These are phyloP conservation scores for Alosa sapidissima DNA, from an alignment of 2,797 vertebrate genomes.

Conservation along the genomic window DNA sequence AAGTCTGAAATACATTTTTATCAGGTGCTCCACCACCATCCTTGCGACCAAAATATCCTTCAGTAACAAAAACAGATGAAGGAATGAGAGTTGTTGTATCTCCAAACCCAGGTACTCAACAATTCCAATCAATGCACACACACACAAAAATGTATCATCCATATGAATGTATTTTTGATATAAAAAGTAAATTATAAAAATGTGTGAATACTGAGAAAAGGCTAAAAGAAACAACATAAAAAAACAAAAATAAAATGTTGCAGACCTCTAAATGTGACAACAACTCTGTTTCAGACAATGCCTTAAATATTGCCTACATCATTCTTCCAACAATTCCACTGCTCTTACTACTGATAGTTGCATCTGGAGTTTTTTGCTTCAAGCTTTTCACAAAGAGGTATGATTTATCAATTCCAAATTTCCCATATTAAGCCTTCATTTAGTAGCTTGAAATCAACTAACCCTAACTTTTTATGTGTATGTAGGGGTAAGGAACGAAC, in stretches of 20 bases:
- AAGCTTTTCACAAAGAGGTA: conserved; percentile 81
- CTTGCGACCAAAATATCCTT: conserved; percentile 63
- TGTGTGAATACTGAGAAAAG: no score
- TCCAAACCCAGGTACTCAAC: conserved; percentile 45
- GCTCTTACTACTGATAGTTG: conserved; percentile 78
- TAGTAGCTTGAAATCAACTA: background rate
- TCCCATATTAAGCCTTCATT: background rate
- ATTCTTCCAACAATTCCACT: conserved; percentile 83
- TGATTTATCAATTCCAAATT: background rate
- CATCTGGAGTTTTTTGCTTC: conserved; percentile 78
- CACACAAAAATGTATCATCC: background rate
- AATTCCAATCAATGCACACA: no score
- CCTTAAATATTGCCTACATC: conserved; percentile 79
- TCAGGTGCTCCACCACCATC: conserved; percentile 64
- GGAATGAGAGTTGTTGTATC: conserved; percentile 43
- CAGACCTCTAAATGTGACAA: conserved; percentile 37
- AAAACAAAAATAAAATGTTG: background rate
- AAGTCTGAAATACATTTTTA: conserved; percentile 37
- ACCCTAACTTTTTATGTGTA: background rate
- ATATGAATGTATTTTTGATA: no score
- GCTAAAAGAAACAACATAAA: background rate
- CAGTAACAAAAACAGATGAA: conserved; percentile 57
- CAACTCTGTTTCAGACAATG: conserved; percentile 60
- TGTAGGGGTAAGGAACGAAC: conserved; percentile 63
- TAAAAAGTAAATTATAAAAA: no score